These are phyloP conservation scores for Sinosuthora webbiana DNA, from an alignment of 2,113 vertebrate genomes.

Conservation along the genomic window DNA sequence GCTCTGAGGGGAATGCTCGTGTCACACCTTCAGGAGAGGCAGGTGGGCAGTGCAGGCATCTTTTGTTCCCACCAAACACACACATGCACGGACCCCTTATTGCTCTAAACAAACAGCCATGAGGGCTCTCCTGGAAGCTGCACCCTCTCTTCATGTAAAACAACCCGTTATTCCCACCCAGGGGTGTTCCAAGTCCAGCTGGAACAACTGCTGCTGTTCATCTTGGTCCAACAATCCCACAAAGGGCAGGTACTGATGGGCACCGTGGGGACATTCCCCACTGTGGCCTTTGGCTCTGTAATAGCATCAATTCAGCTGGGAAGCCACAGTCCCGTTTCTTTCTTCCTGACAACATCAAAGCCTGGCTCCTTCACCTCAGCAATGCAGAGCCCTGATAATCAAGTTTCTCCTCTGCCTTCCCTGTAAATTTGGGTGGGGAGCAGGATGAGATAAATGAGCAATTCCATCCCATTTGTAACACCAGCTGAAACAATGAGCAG, in stretches of 20 bases:
- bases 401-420: not conserved
- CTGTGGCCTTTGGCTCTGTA: not conserved
- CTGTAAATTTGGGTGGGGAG: not conserved
- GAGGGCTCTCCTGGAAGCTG: not conserved
- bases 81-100: accelerated
- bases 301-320: not conserved
- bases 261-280: accelerated
- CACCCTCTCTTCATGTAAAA: not conserved
- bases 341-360: not conserved
- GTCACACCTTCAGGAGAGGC: not conserved
- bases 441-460: not conserved
- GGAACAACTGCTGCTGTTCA: not conserved
- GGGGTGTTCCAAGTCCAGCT: not conserved
- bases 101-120: not conserved
- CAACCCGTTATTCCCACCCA: not conserved
- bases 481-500: not conserved
- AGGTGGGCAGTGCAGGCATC: not conserved
- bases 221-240: not conserved
- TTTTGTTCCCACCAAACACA: not conserved
- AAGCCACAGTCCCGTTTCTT: not conserved
- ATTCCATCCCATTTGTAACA: not conserved
- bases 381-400: not conserved
- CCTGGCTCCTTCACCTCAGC: not conserved
- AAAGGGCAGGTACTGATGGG: not conserved
- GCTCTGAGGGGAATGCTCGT: accelerated